phyloP scores from a whole-genome alignment of 2,888 invertebrate genomes.

The Rhagonycha lutea region DNA sequence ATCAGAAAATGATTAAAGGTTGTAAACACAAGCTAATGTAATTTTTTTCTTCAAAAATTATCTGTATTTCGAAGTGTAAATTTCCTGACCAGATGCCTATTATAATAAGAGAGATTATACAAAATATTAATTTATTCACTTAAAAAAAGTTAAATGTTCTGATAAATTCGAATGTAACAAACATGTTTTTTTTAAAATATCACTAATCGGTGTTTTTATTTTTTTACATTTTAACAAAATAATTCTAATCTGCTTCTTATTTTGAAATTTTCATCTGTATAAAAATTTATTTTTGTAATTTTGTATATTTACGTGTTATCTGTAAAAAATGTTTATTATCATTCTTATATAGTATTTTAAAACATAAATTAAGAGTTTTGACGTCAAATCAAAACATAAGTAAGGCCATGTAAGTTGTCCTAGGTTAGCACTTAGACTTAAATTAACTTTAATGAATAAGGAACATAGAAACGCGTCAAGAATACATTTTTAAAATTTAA shows the following conservation, averaged over 20 bases:
- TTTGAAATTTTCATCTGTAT: neutral
- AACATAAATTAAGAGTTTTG: conserved; percentile 1
- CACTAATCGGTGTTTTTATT: neutral
- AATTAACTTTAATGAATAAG: conserved; percentile 2
- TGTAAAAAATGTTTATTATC: neutral
- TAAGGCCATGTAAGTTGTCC: conserved; percentile 37
- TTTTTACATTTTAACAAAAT: neutral
- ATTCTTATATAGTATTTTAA: neutral
- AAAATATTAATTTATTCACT: no score
- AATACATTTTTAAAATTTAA: neutral
- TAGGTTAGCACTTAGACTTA: conserved; percentile 36
- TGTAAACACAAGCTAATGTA: no score
- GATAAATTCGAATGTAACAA: neutral
- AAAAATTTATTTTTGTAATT: neutral
- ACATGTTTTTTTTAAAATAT: neutral
- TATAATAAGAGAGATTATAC: no score
- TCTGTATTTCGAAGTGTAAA: no score
- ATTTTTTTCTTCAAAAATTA: no score
- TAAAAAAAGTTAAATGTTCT: neutral
- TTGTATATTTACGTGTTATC: neutral
- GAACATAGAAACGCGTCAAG: neutral
- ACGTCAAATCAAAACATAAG: conserved; percentile 24
- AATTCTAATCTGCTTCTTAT: neutral
- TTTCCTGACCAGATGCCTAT: no score
- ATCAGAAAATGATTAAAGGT: no score